Evolutionary conservation across 2,888 invertebrate species (phyloP), one percentile per base, ranked within the genome.

Genomic region (Buathra laborator): DNA sequence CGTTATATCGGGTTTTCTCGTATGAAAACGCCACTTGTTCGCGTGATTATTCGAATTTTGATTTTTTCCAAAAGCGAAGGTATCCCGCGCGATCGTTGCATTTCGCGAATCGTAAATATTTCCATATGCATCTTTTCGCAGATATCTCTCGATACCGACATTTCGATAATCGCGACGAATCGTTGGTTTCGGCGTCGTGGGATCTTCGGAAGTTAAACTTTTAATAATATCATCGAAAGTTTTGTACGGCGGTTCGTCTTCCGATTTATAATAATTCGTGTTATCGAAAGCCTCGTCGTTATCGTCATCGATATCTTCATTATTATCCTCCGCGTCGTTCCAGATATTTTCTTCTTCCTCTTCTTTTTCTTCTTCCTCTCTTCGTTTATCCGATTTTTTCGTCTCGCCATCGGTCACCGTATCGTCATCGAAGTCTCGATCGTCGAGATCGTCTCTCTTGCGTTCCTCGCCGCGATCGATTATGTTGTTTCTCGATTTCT

Each of bases 211-310:
- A 29, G 92, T 93, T 44, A 93, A 86, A 32, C 91, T 89, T 51
- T 91, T 89, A 74, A 94, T 93, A 48, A 94, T 92, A n/a, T 93
- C 93, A 66, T 94, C 93, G 87, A 90, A 93, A 1, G 91, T 92
- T 80, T 89, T 91, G 78, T 92, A 78, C 3, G 91, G 89, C 0
- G 92, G 82, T 75, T 90, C 87, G 44, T 87, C 82, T 16, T 90
- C 89, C 70, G 72, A 87, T 59, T 88, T 89, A 74, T 90, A 89
- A 14, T 90, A 91, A 83, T 92, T 90, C 24, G 84, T 81, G n/a
- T 89, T 89, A 51, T 92, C 91, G n/a, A 89, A 74, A 24, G 88
- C 89, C 3, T 90, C 89, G 6, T 87, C 88, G 12, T 86, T 80
- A 12, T 84, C 85, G 51, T 86, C 85, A 2, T 78, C 86, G 14